These are phyloP conservation scores for Hesperophylax magnus DNA, from an alignment of 1,140 invertebrate genomes.

Conservation along the genomic window DNA sequence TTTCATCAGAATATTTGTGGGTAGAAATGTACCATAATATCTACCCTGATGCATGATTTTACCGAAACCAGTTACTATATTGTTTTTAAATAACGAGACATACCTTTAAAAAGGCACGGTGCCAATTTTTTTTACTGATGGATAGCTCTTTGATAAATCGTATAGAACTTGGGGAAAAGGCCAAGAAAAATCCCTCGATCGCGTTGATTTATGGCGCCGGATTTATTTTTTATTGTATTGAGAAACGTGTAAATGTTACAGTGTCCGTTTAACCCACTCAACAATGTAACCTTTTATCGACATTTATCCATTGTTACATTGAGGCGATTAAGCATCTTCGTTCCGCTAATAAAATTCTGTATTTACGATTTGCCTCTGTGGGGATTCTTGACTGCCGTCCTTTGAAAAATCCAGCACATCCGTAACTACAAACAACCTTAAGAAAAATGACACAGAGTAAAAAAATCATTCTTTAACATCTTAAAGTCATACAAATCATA, in stretches of 20 bases:
- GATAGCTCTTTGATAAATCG: no score
- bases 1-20: no score
- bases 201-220: no score
- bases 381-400: background rate
- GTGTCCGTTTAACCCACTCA: slow-evolving; percentile 16
- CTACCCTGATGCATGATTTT: no score
- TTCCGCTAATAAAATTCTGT: slow-evolving; percentile 51
- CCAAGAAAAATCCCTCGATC: no score
- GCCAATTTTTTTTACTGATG: no score
- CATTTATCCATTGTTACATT: slow-evolving; percentile 43
- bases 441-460: background rate
- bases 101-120: no score
- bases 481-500: no score
- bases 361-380: slow-evolving; percentile 51
- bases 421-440: background rate
- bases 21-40: no score
- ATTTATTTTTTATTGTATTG: background rate
- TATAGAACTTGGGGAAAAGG: no score
- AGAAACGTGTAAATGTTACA: slow-evolving; percentile 16
- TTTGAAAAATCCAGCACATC: background rate
- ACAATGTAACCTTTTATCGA: slow-evolving; percentile 33
- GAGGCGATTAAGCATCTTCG: slow-evolving; percentile 48
- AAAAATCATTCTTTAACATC: background rate
- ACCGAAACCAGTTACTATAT: no score
- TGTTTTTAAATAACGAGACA: no score